Base-by-base conservation (phyloP, 2,888 invertebrate species). In the Cremastobaeus sp. region DNA sequence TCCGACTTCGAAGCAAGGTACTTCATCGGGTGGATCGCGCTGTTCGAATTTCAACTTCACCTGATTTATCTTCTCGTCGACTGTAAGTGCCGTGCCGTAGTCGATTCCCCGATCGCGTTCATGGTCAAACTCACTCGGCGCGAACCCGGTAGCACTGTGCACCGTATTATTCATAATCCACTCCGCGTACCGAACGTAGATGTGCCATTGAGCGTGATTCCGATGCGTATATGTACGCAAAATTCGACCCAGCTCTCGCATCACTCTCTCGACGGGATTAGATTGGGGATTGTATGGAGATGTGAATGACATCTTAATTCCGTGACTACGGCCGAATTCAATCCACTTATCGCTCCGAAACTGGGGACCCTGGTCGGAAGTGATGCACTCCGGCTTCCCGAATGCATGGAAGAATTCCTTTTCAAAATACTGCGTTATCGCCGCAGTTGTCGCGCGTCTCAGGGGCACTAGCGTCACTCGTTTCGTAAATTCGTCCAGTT, bases 251-350 rank as follows among this genome's bases (percentile, higher is more conserved):
- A 54, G 5, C 5, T 54, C 54, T 28, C 15, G 14, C 54, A 54
- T 37, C 1, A 54, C 54, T 6, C 54, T 12, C 8, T 54, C 54
- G 5, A 54, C 54, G 0, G 54, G 37, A 8, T 54, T 54, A 1
- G 54, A 9, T 0, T 18, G 0, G 0, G 39, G 54, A 6, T 54
- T 54, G 5, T 54, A 37, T n/a, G 37, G 39, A 0, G 28, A 3
- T 0, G 39, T 54, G 1, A 1, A 14, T 0, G 39, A 18, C 5
- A 54, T 1, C n/a, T 32, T 12, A 2, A 54, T 28, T 1, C 11
- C 17, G 9, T n/a, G 6, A 2, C 15, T 0, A 5, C 5, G 2
- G 0, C 37, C 37, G 11, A 54, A 54, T 4, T 4, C 9, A 0
- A 1, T 4, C 54, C 54, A 54, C 0, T 2, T n/a, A 0, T 15